Percentiles rank a stretch among this genome's conserved stretches.
These are phyloP conservation scores for Metacarcinus magister DNA, from an alignment of 2,888 invertebrate genomes.

Conservation along the genomic window DNA sequence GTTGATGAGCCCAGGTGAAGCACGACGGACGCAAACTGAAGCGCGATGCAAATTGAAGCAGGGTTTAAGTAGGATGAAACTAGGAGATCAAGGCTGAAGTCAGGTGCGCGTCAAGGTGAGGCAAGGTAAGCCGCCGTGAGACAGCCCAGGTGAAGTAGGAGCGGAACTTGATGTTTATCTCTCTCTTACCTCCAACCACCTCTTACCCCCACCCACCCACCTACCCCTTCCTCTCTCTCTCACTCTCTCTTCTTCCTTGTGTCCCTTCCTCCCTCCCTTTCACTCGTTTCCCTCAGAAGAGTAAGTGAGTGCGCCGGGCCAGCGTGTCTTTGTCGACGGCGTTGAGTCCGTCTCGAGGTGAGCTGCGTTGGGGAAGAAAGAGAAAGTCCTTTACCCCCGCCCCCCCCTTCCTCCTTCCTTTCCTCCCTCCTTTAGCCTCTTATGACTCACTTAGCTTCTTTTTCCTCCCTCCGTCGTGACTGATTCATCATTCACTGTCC, in stretches of 20 bases:
- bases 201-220: not conserved
- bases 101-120: slow-evolving; percentile 8
- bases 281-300: not conserved
- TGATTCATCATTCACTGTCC: slow-evolving; percentile 57
- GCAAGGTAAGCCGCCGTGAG: slow-evolving; percentile 42
- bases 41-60: slow-evolving; percentile 53
- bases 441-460: slow-evolving; percentile 40
- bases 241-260: not conserved
- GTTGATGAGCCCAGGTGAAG: slow-evolving; percentile 13
- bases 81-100: slow-evolving; percentile 55
- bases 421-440: not conserved
- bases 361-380: not conserved
- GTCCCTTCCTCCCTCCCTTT: not conserved
- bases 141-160: slow-evolving; percentile 46
- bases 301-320: not conserved
- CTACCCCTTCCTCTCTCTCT: not conserved
- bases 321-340: not conserved
- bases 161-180: slow-evolving; percentile 55
- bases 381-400: not conserved
- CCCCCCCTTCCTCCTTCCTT: not conserved
- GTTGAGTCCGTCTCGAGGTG: not conserved
- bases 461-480: slow-evolving; percentile 14
- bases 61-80: slow-evolving; percentile 49
- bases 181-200: slow-evolving; percentile 43
- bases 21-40: slow-evolving; percentile 47